Evolutionary conservation across 2,113 vertebrate species (phyloP).

Genomic region (Tenebrosternarchus preto): DNA sequence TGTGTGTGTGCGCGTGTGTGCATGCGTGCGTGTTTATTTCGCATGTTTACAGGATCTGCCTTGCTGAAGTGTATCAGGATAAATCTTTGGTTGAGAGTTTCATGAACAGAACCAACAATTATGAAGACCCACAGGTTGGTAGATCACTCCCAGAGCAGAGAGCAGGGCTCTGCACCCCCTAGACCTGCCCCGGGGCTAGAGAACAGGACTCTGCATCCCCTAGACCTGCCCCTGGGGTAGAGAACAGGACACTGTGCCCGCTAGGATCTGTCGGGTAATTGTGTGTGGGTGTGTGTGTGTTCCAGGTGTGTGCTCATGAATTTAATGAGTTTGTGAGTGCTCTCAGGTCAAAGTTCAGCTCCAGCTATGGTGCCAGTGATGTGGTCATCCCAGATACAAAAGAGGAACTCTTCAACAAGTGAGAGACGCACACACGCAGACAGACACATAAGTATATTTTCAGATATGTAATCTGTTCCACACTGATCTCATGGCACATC

Average conservation of each 20-base stretch:
- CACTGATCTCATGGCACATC: too few species aligned
- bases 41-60: constrained; percentile 81
- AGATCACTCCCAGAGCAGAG: too few species aligned
- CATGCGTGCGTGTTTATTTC: not conserved
- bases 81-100: constrained; percentile 79
- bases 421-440: constrained; percentile 21
- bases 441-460: too few species aligned
- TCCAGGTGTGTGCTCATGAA: constrained; percentile 83
- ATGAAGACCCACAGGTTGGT: constrained; percentile 81
- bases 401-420: constrained; percentile 86
- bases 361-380: constrained; percentile 67
- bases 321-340: constrained; percentile 85
- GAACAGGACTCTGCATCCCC: too few species aligned
- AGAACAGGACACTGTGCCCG: not conserved
- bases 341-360: constrained; percentile 90
- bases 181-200: too few species aligned
- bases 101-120: constrained; percentile 79
- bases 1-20: constrained; percentile 14
- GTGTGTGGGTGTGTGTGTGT: constrained; percentile 25
- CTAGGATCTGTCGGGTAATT: not conserved
- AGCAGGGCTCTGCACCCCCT: too few species aligned
- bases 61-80: constrained; percentile 93
- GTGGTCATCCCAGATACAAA: constrained; percentile 83
- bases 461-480: too few species aligned
- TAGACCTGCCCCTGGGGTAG: too few species aligned